These are phyloP conservation scores for Sesia apiformis DNA, from an alignment of 2,888 invertebrate species.

Conservation along the genomic window DNA sequence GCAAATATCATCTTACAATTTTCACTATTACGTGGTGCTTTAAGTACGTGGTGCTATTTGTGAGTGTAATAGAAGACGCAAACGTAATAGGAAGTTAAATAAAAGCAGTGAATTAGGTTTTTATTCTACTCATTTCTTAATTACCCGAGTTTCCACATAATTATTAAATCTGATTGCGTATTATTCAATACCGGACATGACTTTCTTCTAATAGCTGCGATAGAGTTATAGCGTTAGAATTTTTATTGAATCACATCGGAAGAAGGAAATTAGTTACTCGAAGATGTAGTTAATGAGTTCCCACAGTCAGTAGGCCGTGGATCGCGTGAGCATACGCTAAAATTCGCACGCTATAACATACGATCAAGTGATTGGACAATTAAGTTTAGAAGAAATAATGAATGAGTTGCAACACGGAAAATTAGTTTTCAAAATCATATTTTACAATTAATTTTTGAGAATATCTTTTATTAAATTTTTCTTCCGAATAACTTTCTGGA, in stretches of 20 bases:
- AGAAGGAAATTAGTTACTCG: background rate
- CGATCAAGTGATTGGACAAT: background rate
- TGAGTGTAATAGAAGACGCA: no score
- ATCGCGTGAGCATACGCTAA: background rate
- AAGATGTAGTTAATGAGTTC: background rate
- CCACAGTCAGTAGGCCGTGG: background rate
- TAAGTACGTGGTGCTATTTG: no score
- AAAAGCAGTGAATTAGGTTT: no score
- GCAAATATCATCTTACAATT: no score
- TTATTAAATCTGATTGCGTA: background rate
- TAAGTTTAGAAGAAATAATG: background rate
- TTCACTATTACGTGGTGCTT: no score
- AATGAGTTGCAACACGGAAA: no score
- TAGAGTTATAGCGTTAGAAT: background rate
- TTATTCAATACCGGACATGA: background rate
- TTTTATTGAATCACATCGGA: background rate
- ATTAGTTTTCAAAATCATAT: no score
- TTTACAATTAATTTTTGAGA: no score
- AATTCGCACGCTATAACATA: background rate
- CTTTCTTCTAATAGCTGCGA: background rate
- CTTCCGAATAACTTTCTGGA: no score
- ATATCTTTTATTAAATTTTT: no score
- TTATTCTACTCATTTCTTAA: no score
- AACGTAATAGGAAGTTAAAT: no score
- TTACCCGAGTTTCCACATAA: background rate